A percentile compares a stretch with the other conserved stretches of the same genome.
Conservation (phyloP, 2,113 vertebrate genomes). For the Xiphophorus hellerii region DNA sequence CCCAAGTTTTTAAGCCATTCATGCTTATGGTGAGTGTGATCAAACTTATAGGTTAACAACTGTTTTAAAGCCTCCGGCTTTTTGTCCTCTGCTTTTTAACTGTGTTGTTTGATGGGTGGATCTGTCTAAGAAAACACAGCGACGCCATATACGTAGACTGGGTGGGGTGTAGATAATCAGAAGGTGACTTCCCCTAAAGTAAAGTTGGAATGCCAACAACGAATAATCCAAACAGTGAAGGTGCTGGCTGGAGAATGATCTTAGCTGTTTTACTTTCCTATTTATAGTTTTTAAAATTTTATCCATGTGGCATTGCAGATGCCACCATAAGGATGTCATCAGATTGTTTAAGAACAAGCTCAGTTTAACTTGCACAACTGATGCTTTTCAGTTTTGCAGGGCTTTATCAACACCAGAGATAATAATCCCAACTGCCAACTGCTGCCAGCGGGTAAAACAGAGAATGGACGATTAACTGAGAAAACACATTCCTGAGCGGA, state of each 20-base stretch:
- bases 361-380: neutral
- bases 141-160: neutral
- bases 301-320: neutral
- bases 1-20: too few species aligned
- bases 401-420: slow-evolving; percentile 8
- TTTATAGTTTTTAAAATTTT: neutral
- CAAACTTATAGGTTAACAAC: neutral
- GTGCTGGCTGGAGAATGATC: neutral
- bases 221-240: neutral
- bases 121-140: neutral
- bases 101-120: slow-evolving; percentile 1
- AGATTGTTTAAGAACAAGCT: neutral
- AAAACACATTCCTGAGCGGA: slow-evolving; percentile 10
- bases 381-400: slow-evolving; percentile 1
- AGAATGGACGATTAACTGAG: slow-evolving; percentile 12
- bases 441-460: slow-evolving; percentile 37
- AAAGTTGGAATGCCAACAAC: neutral
- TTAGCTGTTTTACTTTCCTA: neutral
- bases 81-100: neutral
- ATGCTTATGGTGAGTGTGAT: too few species aligned
- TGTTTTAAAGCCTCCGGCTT: neutral
- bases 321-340: neutral
- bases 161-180: neutral
- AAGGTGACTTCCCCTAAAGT: neutral
- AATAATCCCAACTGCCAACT: slow-evolving; percentile 50